A percentile compares a stretch with the other conserved stretches of the same genome.
These are phyloP conservation scores for Esperia sulphurella DNA, from an alignment of 2,888 invertebrate genomes.

Conservation along the genomic window DNA sequence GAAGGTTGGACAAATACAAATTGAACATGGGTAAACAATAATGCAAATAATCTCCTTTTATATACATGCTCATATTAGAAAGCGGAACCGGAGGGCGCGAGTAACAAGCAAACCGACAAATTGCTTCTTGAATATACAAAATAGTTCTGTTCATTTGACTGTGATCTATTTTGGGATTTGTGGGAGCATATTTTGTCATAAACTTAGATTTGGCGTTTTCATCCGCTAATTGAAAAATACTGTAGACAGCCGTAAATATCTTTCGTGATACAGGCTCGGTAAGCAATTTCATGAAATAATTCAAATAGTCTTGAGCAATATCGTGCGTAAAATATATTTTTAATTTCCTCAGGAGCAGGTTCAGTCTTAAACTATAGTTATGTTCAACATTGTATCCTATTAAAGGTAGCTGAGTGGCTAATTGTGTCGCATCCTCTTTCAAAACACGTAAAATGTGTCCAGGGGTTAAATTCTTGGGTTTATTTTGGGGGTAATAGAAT, in stretches of 20 bases:
- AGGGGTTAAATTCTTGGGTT: constrained; percentile 21
- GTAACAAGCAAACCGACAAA: constrained; percentile 33
- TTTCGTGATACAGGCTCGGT: constrained; percentile 7
- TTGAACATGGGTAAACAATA: constrained; percentile 36
- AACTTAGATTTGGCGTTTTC: constrained; percentile 28
- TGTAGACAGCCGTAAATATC: constrained; percentile 24
- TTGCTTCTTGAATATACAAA: constrained; percentile 31
- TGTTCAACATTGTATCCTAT: constrained; percentile 14
- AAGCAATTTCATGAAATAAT: constrained; percentile 28
- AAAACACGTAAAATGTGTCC: constrained; percentile 20
- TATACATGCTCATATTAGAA: constrained; percentile 23
- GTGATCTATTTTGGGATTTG: constrained; percentile 35
- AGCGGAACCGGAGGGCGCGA: constrained; percentile 37
- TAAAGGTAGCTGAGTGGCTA: constrained; percentile 16
- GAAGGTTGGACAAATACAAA: constrained; percentile 29
- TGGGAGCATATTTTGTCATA: constrained; percentile 36
- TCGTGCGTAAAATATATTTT: constrained; percentile 46
- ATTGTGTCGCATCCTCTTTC: constrained; percentile 24
- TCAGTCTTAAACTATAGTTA: constrained; percentile 16
- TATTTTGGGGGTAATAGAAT: constrained; percentile 7
- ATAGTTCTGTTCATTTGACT: constrained; percentile 23
- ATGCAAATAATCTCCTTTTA: constrained; percentile 39
- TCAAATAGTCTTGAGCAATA: constrained; percentile 30
- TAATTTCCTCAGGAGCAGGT: constrained; percentile 35
- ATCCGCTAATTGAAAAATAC: constrained; percentile 38